Evolutionary conservation across 2,888 invertebrate genomes (phyloP), one percentile per base, ranked within the genome.

Genomic region (Patella caerulea): DNA sequence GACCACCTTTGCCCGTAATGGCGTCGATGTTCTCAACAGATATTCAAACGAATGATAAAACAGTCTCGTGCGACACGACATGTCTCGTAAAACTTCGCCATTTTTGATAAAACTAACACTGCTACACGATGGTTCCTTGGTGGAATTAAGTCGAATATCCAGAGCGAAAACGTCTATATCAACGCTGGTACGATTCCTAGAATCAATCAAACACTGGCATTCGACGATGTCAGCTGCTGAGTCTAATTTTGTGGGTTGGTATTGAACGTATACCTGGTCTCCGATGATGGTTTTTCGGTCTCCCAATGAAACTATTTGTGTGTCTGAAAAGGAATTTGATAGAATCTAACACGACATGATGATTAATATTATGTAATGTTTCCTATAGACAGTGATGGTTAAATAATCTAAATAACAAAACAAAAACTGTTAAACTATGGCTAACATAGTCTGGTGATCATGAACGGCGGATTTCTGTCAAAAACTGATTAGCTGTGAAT

Each of bases 101-200:
- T 65, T 14, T 65, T 65, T 65, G 9, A 65, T 65, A 65, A 65
- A 65, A 65, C 65, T 65, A 24, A 65, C 65, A 65, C 19, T 65
- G 24, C 65, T 65, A 65, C 65, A 65, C 24, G 12, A 19, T 2
- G 65, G 65, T 65, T 65, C 65, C 24, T 24, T 17, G 19, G 65
- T 65, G 11, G 19, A 12, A 65, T 65, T 65, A 11, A 65, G 12
- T 2, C 65, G 65, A 11, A 65, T 65, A 65, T 65, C 65, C 17
- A 65, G 65, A 11, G 65, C 65, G 24, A 65, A 65, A 3, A 65
- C 24, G 3, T 65, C 65, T 11, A 65, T 65, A 24, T 65, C 65
- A 3, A 65, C 65, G 11, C 14, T 65, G 17, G 19, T 65, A 12
- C 65, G 19, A 24, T 65, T 65, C 17, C 65, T 65, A 4, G 65